Percentiles rank a stretch among this genome's conserved stretches.
These are phyloP conservation scores for Noctuana brunneofusca DNA, from an alignment of 2,888 invertebrate species.

Conservation along the genomic window DNA sequence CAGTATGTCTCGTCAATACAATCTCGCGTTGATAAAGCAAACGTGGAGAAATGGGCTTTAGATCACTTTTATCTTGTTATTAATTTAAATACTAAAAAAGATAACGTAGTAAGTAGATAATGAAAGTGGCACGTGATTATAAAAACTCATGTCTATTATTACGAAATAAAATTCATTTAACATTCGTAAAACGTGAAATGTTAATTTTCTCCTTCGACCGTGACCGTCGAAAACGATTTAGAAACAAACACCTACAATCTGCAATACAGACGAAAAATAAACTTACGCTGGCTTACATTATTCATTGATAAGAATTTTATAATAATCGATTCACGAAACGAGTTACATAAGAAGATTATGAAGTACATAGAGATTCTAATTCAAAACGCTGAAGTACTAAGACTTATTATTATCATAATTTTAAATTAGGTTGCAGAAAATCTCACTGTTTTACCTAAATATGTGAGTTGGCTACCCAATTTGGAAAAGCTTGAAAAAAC, in stretches of 20 bases:
- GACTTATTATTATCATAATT: background rate
- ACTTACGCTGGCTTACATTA: background rate
- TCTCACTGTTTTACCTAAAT: background rate
- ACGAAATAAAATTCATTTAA: conserved; percentile 9
- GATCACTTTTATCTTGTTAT: conserved; percentile 10
- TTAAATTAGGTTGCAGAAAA: background rate
- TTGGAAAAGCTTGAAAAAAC: conserved; percentile 20
- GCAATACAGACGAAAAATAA: conserved; percentile 12
- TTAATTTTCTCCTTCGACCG: conserved; percentile 23
- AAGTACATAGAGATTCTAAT: background rate
- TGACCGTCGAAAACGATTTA: conserved; percentile 19
- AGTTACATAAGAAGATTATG: background rate
- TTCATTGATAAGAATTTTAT: background rate
- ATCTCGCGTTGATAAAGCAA: conserved; percentile 45
- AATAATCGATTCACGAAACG: background rate
- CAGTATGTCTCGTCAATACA: background rate
- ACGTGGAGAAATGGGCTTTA: conserved; percentile 17
- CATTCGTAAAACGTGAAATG: conserved; percentile 16
- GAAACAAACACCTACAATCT: conserved; percentile 10
- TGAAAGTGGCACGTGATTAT: conserved; percentile 14
- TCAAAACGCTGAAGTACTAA: background rate
- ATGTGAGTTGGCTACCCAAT: conserved; percentile 10
- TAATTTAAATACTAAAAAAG: conserved; percentile 14
- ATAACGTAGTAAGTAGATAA: conserved; percentile 16
- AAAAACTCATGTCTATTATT: conserved; percentile 8